Evolutionary conservation across 2,888 invertebrate genomes (phyloP).

Genomic region (Synanthedon tipuliformis): DNA sequence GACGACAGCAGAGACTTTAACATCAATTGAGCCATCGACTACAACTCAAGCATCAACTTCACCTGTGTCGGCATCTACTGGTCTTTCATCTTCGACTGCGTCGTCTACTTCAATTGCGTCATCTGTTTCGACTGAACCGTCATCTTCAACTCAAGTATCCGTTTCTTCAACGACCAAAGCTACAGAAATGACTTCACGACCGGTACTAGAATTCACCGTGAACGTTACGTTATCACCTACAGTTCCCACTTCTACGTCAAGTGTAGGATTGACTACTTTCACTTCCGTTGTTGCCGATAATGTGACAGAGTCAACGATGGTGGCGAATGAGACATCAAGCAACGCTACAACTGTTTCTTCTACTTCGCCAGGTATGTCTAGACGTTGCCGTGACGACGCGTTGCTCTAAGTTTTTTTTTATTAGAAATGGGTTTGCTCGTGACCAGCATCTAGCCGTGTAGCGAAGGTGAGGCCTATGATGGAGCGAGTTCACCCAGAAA

Average conservation of each 20-base stretch:
- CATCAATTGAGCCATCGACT: conserved; percentile 27
- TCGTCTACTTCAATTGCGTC: conserved; percentile 3
- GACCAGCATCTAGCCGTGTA: too few relatives aligned
- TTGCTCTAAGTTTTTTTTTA: too few relatives aligned
- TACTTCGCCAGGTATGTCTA: conserved; percentile 10
- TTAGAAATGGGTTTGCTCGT: too few relatives aligned
- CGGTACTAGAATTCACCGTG: conserved; percentile 41
- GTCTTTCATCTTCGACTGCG: conserved; percentile 5
- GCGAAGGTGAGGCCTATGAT: too few relatives aligned
- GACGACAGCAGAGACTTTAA: conserved; percentile 24
- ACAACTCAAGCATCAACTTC: background rate
- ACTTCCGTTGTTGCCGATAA: conserved; percentile 24
- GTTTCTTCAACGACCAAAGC: conserved; percentile 1
- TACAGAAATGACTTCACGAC: conserved; percentile 6
- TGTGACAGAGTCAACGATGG: conserved; percentile 8
- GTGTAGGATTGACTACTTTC: conserved; percentile 25
- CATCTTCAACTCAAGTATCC: conserved; percentile 8
- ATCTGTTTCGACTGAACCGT: conserved; percentile 6
- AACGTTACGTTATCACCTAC: conserved; percentile 48
- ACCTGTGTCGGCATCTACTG: conserved; percentile 5
- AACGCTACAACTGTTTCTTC: conserved; percentile 19
- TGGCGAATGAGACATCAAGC: conserved; percentile 10
- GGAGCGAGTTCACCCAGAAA: too few relatives aligned
- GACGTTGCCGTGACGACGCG: too few relatives aligned
- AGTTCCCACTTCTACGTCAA: conserved; percentile 30